Percentiles rank a stretch among this genome's conserved stretches.
Conservation (phyloP, 2,888 invertebrate genomes). For the Lottia scabra region DNA sequence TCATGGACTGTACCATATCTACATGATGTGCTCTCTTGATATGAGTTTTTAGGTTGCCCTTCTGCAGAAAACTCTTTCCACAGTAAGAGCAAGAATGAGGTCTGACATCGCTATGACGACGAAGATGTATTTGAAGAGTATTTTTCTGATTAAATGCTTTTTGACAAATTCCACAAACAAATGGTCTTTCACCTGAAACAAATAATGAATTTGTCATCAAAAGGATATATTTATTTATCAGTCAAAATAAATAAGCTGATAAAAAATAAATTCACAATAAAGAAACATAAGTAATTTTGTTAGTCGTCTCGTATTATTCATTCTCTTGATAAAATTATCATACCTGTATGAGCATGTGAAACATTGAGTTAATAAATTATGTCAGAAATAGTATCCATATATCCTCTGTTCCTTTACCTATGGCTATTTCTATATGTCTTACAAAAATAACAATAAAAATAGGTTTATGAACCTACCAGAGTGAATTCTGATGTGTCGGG, state of each 20-base stretch:
- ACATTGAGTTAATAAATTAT: no score
- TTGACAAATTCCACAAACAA: constrained; percentile 59
- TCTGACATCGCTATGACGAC: constrained; percentile 64
- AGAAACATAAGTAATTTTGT: no score
- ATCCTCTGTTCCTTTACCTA: no score
- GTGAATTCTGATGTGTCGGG: constrained; percentile 71
- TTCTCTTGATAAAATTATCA: no score
- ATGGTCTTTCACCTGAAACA: constrained; percentile 64
- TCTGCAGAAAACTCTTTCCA: constrained; percentile 64
- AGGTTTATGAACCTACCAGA: constrained; percentile 50
- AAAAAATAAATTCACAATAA: no score
- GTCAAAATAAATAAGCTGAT: no score
- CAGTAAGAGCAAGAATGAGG: constrained; percentile 67
- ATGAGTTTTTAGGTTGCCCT: constrained; percentile 68
- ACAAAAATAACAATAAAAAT: no score
- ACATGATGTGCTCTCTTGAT: constrained; percentile 66
- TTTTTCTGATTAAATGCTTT: constrained; percentile 69
- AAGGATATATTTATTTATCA: not conserved
- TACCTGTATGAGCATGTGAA: no score
- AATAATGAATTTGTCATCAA: not conserved
- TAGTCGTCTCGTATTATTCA: no score
- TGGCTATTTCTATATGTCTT: no score
- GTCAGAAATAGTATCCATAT: no score
- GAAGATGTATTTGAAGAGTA: constrained; percentile 65
- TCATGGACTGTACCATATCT: constrained; percentile 63